Evolutionary conservation across 1,140 invertebrate species (phyloP).

Genomic region (Aricia agestis): DNA sequence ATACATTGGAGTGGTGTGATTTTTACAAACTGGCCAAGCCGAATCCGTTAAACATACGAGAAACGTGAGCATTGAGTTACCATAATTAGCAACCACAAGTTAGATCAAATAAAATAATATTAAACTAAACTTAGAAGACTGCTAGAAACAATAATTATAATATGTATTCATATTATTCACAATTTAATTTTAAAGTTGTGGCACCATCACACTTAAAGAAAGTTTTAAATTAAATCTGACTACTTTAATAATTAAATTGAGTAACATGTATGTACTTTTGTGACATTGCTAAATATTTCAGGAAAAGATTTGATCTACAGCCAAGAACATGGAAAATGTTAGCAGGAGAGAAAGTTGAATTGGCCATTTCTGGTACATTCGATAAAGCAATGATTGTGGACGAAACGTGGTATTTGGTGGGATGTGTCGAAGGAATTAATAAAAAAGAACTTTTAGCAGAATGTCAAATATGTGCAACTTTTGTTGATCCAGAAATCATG

Average conservation of each 20-base stretch:
- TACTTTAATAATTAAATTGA: too few species aligned
- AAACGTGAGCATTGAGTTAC: too few species aligned
- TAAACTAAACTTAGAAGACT: too few species aligned
- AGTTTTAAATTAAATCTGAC: too few species aligned
- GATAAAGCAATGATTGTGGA: constrained; percentile 52
- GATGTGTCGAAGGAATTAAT: constrained; percentile 65
- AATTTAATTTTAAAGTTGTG: too few species aligned
- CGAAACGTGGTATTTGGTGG: constrained; percentile 67
- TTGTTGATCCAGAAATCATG: constrained; percentile 68
- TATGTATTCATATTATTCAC: too few species aligned
- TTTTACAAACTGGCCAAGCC: constrained; percentile 45
- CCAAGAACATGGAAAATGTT: constrained; percentile 58
- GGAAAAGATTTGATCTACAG: constrained; percentile 58
- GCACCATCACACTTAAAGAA: too few species aligned
- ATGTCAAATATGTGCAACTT: constrained; percentile 55
- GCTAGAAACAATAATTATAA: too few species aligned
- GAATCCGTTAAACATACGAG: neutral
- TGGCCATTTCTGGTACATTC: constrained; percentile 51
- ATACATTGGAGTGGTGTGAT: constrained; percentile 61
- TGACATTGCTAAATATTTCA: constrained; percentile 27
- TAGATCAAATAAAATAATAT: too few species aligned
- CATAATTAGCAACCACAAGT: too few species aligned
- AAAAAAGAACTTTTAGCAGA: constrained; percentile 65
- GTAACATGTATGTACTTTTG: too few species aligned
- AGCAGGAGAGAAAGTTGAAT: constrained; percentile 57